Percentiles rank a stretch among this genome's conserved stretches.
These are phyloP conservation scores for Progne subis DNA, from an alignment of 2,113 vertebrate species.

Conservation along the genomic window DNA sequence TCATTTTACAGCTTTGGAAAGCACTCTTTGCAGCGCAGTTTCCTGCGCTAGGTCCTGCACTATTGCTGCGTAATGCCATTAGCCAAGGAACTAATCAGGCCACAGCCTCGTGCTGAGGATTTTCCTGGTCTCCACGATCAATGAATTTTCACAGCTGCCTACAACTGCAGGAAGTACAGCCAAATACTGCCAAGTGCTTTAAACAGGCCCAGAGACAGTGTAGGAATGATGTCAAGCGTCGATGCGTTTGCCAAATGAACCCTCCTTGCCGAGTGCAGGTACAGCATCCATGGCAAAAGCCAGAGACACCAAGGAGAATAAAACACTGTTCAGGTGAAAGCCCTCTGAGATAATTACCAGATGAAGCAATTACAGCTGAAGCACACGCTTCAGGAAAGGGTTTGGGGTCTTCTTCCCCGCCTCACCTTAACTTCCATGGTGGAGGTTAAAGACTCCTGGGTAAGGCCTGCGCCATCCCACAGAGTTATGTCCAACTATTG, in stretches of 20 bases:
- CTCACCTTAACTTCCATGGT: background rate
- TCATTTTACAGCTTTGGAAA: background rate
- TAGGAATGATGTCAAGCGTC: background rate
- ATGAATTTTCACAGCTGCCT: background rate
- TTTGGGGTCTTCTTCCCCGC: background rate
- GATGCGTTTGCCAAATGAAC: background rate
- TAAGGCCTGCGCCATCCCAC: background rate
- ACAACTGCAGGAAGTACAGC: background rate
- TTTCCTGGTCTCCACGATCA: background rate
- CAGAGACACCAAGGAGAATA: background rate
- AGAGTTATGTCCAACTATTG: fast-evolving
- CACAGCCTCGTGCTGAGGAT: background rate
- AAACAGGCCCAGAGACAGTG: background rate
- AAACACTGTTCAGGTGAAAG: background rate
- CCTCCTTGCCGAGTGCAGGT: background rate
- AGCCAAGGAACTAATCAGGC: background rate
- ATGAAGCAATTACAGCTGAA: background rate
- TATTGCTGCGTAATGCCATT: fast-evolving
- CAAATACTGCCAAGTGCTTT: background rate
- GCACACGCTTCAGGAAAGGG: background rate
- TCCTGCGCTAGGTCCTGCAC: background rate
- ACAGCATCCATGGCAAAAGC: background rate
- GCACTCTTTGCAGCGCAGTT: background rate
- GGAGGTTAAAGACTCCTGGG: background rate
- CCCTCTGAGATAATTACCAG: background rate